Evolutionary conservation across 2,113 vertebrate species (phyloP).

Genomic region (Macaca mulatta): DNA sequence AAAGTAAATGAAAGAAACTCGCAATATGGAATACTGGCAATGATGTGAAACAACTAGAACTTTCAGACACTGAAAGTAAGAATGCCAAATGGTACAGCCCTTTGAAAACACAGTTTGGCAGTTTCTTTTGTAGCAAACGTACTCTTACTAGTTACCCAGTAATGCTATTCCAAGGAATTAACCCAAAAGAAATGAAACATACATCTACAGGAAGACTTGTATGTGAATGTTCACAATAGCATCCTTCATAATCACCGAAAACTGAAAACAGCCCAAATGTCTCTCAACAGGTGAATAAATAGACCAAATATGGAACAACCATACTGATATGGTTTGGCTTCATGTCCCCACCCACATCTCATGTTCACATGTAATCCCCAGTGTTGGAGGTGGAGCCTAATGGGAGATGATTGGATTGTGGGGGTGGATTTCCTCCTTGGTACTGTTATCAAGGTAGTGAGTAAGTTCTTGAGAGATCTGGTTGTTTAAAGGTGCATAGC

Average conservation of each 20-base stretch:
- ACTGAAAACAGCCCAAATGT: neutral
- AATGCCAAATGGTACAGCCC: neutral
- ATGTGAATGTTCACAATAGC: neutral
- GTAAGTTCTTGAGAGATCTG: no score
- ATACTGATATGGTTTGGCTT: no score
- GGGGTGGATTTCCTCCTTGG: no score
- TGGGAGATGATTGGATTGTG: no score
- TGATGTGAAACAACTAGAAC: neutral
- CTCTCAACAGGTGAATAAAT: neutral
- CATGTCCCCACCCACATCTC: no score
- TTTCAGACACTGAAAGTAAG: neutral
- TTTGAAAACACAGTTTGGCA: neutral
- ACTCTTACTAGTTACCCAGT: neutral
- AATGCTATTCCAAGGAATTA: neutral
- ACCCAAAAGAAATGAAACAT: neutral
- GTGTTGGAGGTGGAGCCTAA: no score
- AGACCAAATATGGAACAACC: neutral
- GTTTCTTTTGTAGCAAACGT: rapidly evolving
- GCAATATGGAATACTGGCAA: rapidly evolving
- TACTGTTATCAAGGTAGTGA: no score
- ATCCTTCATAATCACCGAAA: neutral
- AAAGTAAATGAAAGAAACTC: neutral
- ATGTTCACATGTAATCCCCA: no score
- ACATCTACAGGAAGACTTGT: neutral
- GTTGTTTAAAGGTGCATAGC: no score